Conservation (phyloP, 1,140 invertebrate genomes). For the Lordiphosa stackelbergi region DNA sequence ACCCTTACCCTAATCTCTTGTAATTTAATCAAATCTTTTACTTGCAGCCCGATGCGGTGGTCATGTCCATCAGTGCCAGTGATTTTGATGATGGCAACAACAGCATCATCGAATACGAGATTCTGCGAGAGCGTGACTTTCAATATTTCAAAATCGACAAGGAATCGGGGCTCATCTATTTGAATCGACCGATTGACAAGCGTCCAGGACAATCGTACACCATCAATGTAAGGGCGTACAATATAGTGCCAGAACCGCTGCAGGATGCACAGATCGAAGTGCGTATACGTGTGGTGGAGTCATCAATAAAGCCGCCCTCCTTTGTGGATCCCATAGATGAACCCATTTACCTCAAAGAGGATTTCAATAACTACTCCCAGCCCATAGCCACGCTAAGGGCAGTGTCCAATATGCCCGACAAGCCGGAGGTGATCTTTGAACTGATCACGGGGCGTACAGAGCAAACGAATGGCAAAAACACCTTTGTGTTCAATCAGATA, state of each 20-base stretch:
- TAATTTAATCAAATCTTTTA: conserved; percentile 35
- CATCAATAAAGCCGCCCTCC: conserved; percentile 90
- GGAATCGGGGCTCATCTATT: conserved; percentile 87
- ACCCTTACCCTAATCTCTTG: not conserved
- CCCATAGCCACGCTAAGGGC: conserved; percentile 85
- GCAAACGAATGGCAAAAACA: conserved; percentile 88
- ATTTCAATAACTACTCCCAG: conserved; percentile 83
- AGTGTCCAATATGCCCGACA: conserved; percentile 85
- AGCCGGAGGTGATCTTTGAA: conserved; percentile 85
- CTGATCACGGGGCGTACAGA: conserved; percentile 88
- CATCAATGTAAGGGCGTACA: conserved; percentile 86
- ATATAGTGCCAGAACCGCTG: conserved; percentile 82
- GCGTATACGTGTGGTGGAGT: conserved; percentile 90
- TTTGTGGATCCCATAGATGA: conserved; percentile 81
- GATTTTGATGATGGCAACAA: conserved; percentile 93
- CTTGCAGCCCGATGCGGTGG: conserved; percentile 80
- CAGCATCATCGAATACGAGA: conserved; percentile 84
- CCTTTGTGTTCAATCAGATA: conserved; percentile 84
- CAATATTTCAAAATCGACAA: conserved; percentile 87
- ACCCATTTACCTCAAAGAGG: conserved; percentile 84
- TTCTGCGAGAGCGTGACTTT: conserved; percentile 81
- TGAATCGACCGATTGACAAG: conserved; percentile 82
- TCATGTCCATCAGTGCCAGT: conserved; percentile 92
- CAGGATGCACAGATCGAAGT: conserved; percentile 84
- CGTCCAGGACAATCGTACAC: conserved; percentile 83